Evolutionary conservation across 2,888 invertebrate species (phyloP), one percentile per base, ranked within the genome.

Genomic region (Sinelater perroti): DNA sequence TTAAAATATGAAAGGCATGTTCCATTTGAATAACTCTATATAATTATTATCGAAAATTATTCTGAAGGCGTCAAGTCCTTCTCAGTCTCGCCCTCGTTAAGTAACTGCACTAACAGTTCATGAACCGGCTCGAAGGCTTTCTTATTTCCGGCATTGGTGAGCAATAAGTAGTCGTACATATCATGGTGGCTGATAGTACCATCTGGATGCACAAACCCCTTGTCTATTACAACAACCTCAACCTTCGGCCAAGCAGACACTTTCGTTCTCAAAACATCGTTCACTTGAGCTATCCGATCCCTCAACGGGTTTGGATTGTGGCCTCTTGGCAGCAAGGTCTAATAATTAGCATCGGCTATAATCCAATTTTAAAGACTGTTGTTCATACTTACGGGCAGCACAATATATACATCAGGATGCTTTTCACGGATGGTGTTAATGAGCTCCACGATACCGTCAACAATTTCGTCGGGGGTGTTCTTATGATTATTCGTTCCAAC

Each of bases 151-250:
- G 88, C 85, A 78, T 91, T 90, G 1, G 93, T 94, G 57, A 94
- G 83, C 72, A 93, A 89, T 44, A 95, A 84, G 78, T 93, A 96
- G 78, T 96, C 95, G 74, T 91, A 89, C 92, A 96, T 92, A 75
- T 95, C 95, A 72, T 89, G 89, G 73, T 92, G 93, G 73, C 90
- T 91, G 56, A 95, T 93, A 35, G 87, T 85, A 2, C 92, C 90
- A 79, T 90, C 90, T 38, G 83, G 83, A 76, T 90, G 90, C 51
- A 92, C 81, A 65, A 92, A 85, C 38, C 89, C 89, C 71, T 90
- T 88, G 71, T 93, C 93, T 70, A 92, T 88, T 62, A 84, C 80
- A 31, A 95, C 87, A 71, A 90, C 85, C 80, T 92, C 91, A 49
- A 90, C 87, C 75, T 88, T 88, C 62, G 85, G 80, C 63, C 83